phyloP scores from a whole-genome alignment of 2,888 invertebrate species.

The Drosophila anomalata region DNA sequence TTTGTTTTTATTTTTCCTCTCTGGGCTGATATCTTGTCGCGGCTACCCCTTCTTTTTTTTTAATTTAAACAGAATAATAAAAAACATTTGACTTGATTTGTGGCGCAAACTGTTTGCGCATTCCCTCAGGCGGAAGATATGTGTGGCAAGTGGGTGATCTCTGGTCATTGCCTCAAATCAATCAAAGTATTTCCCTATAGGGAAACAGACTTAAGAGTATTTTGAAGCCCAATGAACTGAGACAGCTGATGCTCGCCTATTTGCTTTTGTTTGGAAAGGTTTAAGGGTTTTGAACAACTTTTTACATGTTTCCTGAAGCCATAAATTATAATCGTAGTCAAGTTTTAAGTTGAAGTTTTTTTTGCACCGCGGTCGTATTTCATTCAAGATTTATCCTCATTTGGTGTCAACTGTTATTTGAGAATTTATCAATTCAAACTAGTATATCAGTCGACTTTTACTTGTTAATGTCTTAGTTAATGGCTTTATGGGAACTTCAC shows the following conservation, averaged over 20 bases:
- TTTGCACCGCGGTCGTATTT: neutral
- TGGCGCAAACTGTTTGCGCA: constrained; percentile 19
- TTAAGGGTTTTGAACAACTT: neutral
- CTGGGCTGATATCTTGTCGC: constrained; percentile 28
- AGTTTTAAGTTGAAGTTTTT: neutral
- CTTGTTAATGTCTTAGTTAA: neutral
- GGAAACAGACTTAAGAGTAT: neutral
- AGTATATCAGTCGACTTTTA: neutral
- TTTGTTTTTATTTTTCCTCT: constrained; percentile 11
- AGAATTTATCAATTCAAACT: neutral
- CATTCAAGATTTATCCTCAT: neutral
- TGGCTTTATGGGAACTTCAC: neutral
- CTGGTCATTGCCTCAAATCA: constrained; percentile 16
- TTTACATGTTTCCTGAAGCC: neutral
- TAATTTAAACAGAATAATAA: constrained; percentile 38
- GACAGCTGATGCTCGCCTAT: constrained; percentile 6
- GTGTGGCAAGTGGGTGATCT: constrained; percentile 15
- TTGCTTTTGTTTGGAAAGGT: neutral
- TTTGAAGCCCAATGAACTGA: neutral
- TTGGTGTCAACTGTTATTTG: neutral
- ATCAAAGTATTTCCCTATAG: constrained; percentile 7
- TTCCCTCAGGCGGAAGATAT: constrained; percentile 11
- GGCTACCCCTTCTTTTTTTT: constrained; percentile 10
- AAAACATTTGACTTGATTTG: constrained; percentile 37
- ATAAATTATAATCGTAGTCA: neutral